Base-by-base conservation (phyloP, 2,888 invertebrate genomes). In the Zygothrica quintamaculata region DNA sequence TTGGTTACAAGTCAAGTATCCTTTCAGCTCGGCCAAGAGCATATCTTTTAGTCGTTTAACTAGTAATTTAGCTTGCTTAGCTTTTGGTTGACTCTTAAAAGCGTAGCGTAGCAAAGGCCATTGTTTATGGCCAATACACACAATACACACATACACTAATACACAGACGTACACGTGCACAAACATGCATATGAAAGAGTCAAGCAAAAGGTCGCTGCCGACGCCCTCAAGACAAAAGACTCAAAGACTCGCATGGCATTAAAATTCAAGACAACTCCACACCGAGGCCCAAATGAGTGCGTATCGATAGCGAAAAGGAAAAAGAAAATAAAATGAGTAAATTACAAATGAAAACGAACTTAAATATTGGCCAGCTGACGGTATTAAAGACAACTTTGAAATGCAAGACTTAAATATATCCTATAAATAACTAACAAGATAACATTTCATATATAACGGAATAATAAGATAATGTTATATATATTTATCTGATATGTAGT, bases 201-300 rank as follows among this genome's bases (percentile, higher is more conserved):
- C 47, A 46, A 61, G 48, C 66, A 34, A 76, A 79, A 74, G 78
- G 85, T 85, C 72, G 66, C 31, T 39, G 51, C 2, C 56, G 62
- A 68, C 74, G 67, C 72, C 78, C 84, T 58, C 62, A 62, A 78
- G 72, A 69, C 58, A 66, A n/a, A n/a, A n/a, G n/a, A n/a, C n/a
- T n/a, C n/a, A n/a, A 69, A 37, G 51, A 39, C 37, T 25, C 25
- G 44, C 22, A 36, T 1, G 47, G 36, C 67, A 78, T 78, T 77
- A 75, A 74, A 66, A 77, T 77, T 77, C 78, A 77, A 72, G 64
- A 61, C 77, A n/a, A 65, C 62, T 40, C 61, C 48, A 43, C 58
- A 36, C 26, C 43, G 11, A 42, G 40, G 42, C 37, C 34, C 43
- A 56, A 42, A 50, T 29, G 16, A 53, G 40, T 52, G n/a, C 50